phyloP scores from a whole-genome alignment of 2,888 invertebrate genomes.

The Diadegma fenestrale region DNA sequence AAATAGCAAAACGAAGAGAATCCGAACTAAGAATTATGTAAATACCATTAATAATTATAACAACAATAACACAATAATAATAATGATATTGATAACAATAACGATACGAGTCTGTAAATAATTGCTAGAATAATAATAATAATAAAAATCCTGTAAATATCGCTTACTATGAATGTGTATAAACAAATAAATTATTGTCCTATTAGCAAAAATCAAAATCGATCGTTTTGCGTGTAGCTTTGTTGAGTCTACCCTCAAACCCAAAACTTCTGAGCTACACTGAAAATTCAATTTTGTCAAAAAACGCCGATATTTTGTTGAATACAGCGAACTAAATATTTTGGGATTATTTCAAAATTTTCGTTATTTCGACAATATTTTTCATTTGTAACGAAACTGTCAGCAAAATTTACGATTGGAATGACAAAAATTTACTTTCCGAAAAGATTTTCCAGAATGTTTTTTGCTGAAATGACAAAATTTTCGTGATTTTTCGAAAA shows the following conservation, averaged over 20 bases:
- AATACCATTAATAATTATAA: slow-evolving; percentile 53
- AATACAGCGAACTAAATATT: too few relatives aligned
- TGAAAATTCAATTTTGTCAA: too few relatives aligned
- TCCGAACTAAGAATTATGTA: slow-evolving; percentile 65
- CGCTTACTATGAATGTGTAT: slow-evolving; percentile 81
- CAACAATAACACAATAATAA: slow-evolving; percentile 25
- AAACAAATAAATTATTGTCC: slow-evolving; percentile 82
- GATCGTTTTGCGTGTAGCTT: neutral
- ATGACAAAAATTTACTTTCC: too few relatives aligned
- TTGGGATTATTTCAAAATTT: too few relatives aligned
- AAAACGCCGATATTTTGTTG: too few relatives aligned
- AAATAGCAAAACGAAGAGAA: slow-evolving; percentile 52
- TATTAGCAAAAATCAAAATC: slow-evolving; percentile 65
- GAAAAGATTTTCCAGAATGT: too few relatives aligned
- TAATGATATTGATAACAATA: slow-evolving; percentile 40
- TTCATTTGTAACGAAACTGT: too few relatives aligned
- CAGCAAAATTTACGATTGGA: too few relatives aligned
- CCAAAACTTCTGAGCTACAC: neutral
- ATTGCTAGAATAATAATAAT: slow-evolving; percentile 68
- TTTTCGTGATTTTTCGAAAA: too few relatives aligned
- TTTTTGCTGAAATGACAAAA: too few relatives aligned
- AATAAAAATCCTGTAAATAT: slow-evolving; percentile 83
- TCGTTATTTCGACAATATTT: too few relatives aligned
- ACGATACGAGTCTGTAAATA: slow-evolving; percentile 69
- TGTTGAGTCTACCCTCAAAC: neutral